These are phyloP conservation scores for Himalopsyche japonica DNA, from an alignment of 2,888 invertebrate genomes.

Conservation along the genomic window DNA sequence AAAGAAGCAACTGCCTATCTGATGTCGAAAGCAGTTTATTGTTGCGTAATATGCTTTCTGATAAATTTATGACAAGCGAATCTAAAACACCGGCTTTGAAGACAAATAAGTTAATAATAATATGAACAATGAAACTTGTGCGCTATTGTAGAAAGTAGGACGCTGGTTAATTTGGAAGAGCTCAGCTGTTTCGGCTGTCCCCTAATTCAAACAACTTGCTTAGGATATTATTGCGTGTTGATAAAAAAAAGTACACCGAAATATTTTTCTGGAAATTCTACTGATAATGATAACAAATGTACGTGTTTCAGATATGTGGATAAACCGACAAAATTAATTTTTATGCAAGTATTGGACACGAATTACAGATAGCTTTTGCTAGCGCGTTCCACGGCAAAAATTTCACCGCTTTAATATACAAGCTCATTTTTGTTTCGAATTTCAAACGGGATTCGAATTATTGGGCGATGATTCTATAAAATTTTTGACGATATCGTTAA, in stretches of 20 bases:
- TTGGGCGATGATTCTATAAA: no score
- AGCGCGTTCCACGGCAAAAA: no score
- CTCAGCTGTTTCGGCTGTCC: neutral
- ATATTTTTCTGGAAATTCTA: neutral
- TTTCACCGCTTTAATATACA: no score
- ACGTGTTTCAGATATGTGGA: no score
- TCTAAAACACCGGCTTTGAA: neutral
- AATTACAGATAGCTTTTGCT: no score
- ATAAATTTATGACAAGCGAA: neutral
- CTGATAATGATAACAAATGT: neutral
- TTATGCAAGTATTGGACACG: no score
- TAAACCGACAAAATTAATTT: no score
- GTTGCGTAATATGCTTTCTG: neutral
- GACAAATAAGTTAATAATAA: neutral
- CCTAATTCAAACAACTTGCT: neutral
- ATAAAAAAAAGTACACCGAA: neutral
- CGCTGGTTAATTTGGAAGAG: neutral
- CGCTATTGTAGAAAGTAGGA: neutral
- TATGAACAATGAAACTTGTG: neutral
- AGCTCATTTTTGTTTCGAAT: no score
- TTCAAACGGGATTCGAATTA: no score
- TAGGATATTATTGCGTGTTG: neutral
- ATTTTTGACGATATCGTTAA: no score
- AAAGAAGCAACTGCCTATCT: no score
- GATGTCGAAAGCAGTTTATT: neutral